phyloP scores from a whole-genome alignment of 2,113 vertebrate species.

The Nothobranchius kuhntae region DNA sequence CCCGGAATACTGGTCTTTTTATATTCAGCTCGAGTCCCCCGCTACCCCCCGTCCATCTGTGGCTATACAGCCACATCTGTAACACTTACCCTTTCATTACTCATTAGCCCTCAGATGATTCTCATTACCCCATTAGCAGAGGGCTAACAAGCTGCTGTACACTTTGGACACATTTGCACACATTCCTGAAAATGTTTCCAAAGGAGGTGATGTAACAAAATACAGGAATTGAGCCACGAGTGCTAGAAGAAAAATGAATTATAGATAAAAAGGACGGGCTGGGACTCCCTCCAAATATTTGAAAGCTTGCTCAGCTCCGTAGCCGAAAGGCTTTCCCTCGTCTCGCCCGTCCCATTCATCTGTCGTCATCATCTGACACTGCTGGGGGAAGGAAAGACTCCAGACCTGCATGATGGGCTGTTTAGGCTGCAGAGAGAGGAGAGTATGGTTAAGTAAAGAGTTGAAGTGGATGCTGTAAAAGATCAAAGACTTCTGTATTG shows the following conservation, averaged over 20 bases:
- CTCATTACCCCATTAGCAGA: constrained; percentile 49
- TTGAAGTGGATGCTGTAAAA: constrained; percentile 8
- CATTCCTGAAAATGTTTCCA: constrained; percentile 23
- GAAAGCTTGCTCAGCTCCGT: constrained; percentile 26
- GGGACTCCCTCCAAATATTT: neutral
- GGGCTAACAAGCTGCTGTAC: constrained; percentile 52
- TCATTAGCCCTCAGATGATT: constrained; percentile 56
- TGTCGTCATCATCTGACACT: constrained; percentile 36
- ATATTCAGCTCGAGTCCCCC: neutral
- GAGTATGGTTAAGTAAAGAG: constrained; percentile 16
- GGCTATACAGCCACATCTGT: constrained; percentile 25
- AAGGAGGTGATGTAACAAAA: constrained; percentile 3
- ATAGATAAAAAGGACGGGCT: neutral
- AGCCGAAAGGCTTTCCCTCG: constrained; percentile 18
- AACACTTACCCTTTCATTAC: constrained; percentile 42
- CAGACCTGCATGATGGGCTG: constrained; percentile 41
- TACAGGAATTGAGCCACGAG: neutral
- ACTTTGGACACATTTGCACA: constrained; percentile 16
- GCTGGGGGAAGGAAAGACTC: constrained; percentile 29
- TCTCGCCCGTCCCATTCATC: constrained; percentile 5
- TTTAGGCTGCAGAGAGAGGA: constrained; percentile 42
- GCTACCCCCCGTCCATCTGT: neutral
- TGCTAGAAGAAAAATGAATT: neutral
- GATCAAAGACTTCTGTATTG: neutral
- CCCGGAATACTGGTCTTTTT: neutral